Evolutionary conservation across 2,113 vertebrate species (phyloP).

Genomic region (Syngnathus typhle): DNA sequence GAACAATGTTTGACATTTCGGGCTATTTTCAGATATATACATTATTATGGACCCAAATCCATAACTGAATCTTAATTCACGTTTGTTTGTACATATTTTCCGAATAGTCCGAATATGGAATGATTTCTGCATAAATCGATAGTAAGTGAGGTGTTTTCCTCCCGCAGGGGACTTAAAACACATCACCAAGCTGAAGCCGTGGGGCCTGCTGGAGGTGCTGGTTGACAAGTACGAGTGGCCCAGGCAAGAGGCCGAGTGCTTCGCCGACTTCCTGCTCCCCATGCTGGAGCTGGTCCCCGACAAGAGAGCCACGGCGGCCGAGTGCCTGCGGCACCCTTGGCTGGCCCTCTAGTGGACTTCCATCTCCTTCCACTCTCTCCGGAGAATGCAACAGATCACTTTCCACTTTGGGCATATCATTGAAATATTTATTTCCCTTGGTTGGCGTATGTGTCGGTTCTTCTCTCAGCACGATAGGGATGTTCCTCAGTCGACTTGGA

Average conservation of each 20-base stretch:
- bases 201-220: constrained; percentile 93
- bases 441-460: constrained; percentile 45
- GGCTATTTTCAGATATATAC: no score
- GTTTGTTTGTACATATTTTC: no score
- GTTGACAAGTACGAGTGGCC: constrained; percentile 96
- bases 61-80: no score
- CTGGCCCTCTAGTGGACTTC: constrained; percentile 77
- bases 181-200: constrained; percentile 97
- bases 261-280: constrained; percentile 91
- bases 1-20: no score
- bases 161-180: constrained; percentile 90
- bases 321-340: constrained; percentile 92
- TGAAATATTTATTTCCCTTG: constrained; percentile 69
- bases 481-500: constrained; percentile 46
- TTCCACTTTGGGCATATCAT: constrained; percentile 69
- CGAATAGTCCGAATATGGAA: no score
- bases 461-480: constrained; percentile 37
- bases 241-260: constrained; percentile 84
- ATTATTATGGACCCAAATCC: no score
- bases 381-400: constrained; percentile 77
- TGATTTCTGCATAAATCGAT: background rate
- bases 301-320: constrained; percentile 88
- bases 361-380: constrained; percentile 25
- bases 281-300: constrained; percentile 95
- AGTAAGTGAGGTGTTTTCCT: background rate